Evolutionary conservation across 1,140 invertebrate genomes (phyloP).

Genomic region (Contarinia nasturtii): DNA sequence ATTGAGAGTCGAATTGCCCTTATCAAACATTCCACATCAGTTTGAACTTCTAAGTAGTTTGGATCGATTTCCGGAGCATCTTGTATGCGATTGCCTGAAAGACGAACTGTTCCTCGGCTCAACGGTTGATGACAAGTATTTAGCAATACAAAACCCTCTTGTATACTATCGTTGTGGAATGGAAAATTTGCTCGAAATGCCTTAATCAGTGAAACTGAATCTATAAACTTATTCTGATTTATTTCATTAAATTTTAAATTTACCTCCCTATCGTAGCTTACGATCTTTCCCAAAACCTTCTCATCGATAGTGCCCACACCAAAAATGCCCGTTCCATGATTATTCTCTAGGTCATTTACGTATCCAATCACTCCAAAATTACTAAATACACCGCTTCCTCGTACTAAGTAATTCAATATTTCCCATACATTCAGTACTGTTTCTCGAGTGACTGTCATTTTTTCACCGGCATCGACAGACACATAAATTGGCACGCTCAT

Average conservation of each 20-base stretch:
- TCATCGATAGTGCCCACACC: conserved; percentile 46
- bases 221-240: neutral
- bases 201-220: conserved; percentile 18
- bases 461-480: conserved; percentile 38
- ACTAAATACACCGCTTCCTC: conserved; percentile 32
- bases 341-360: conserved; percentile 22
- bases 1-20: conserved; percentile 37
- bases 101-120: conserved; percentile 38
- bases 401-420: conserved; percentile 36
- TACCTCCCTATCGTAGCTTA: conserved; percentile 42
- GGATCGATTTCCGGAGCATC: conserved; percentile 55
- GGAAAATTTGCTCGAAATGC: conserved; percentile 43
- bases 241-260: conserved; percentile 1
- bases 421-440: conserved; percentile 35
- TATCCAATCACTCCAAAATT: conserved; percentile 37
- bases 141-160: conserved; percentile 48
- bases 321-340: conserved; percentile 37
- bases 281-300: conserved; percentile 36
- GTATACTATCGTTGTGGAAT: conserved; percentile 32
- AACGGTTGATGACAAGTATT: conserved; percentile 41
- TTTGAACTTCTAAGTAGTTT: conserved; percentile 38
- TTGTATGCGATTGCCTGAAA: conserved; percentile 32
- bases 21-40: conserved; percentile 40
- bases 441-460: conserved; percentile 32
- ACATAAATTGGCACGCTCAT: conserved; percentile 47